A percentile compares a stretch with the other conserved stretches of the same genome.
phyloP scores from a whole-genome alignment of 2,888 invertebrate species.

The Sinelater perroti region DNA sequence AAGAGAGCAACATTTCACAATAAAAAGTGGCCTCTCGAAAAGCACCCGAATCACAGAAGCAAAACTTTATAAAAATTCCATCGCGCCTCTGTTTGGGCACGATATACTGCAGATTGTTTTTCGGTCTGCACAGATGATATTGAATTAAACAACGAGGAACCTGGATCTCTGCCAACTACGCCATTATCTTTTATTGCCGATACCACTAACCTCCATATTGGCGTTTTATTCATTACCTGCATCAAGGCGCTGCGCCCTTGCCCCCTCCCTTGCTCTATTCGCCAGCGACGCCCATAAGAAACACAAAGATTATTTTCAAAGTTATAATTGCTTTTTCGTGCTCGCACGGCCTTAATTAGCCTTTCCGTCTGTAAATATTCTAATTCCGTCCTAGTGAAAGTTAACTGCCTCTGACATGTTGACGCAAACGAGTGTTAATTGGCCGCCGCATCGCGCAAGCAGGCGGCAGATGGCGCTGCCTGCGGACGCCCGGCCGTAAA shows the following conservation, averaged over 20 bases:
- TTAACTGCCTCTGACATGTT: not conserved
- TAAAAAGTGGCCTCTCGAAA: slow-evolving; percentile 6
- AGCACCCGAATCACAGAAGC: slow-evolving; percentile 11
- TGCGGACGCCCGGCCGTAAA: slow-evolving; percentile 8
- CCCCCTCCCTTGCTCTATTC: too few species aligned
- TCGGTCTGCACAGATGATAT: slow-evolving; percentile 26
- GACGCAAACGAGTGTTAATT: slow-evolving; percentile 5
- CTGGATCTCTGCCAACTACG: slow-evolving; percentile 26
- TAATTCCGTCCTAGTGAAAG: not conserved
- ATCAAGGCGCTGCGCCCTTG: too few species aligned
- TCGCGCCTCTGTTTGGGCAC: slow-evolving; percentile 1
- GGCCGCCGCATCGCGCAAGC: slow-evolving; percentile 1
- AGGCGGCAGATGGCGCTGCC: slow-evolving; percentile 4
- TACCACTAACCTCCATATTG: slow-evolving; percentile 22
- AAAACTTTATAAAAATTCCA: slow-evolving; percentile 24
- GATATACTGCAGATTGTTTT: slow-evolving; percentile 28
- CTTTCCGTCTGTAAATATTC: slow-evolving; percentile 8
- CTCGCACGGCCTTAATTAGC: slow-evolving; percentile 9
- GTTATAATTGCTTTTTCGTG: slow-evolving; percentile 10
- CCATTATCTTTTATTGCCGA: slow-evolving; percentile 29
- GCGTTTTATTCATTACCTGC: slow-evolving; percentile 24
- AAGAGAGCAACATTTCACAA: slow-evolving; percentile 10
- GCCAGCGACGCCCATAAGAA: too few species aligned
- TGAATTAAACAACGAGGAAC: slow-evolving; percentile 26
- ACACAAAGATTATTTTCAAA: too few species aligned